Evolutionary conservation across 2,888 invertebrate species (phyloP), one percentile per base, ranked within the genome.

Genomic region (Dysmachus trigonus): DNA sequence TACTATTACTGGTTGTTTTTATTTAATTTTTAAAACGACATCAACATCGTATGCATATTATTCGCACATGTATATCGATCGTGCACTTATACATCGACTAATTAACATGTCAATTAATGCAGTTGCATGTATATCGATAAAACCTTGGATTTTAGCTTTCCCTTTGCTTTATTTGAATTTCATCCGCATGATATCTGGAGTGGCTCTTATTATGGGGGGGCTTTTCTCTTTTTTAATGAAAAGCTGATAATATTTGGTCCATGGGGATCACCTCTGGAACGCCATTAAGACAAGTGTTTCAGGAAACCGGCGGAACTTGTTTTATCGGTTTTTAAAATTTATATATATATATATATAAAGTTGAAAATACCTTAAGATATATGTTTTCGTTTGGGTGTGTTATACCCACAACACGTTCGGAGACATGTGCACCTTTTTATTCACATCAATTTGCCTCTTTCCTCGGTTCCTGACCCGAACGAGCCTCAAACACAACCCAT

Each of bases 231-330:
- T 79, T 79, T 79, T 79, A 79, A 79, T 79, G 79, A 79, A 79
- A 79, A 51, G 51, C 47, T 79, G 79, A 47, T 79, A 47, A 51
- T 38, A 51, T 47, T 51, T 51, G 38, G 79, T 47, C 41, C 79
- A 47, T 7, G 79, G 79, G 47, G 79, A 79, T 79, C 79, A 79
- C 79, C 79, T 51, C 51, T 31, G 79, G 79, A 79, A 47, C 47
- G 51, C 27, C 72, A 84, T 84, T 35, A 41, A 84, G 83, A 84
- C 83, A 84, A 84, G 83, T 84, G 83, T 84, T 84, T 84, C 83
- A 84, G 83, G 83, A 84, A 84, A 84, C 83, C 72, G 38, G 83
- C 47, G 41, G 41, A 84, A 84, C 83, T 84, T 84, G 83, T 84
- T 71, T 72, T 72, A 84, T 79, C 79, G 51, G 76, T 76, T 76